Evolutionary conservation across 2,888 invertebrate species (phyloP).

Genomic region (Argyresthia goedartella): DNA sequence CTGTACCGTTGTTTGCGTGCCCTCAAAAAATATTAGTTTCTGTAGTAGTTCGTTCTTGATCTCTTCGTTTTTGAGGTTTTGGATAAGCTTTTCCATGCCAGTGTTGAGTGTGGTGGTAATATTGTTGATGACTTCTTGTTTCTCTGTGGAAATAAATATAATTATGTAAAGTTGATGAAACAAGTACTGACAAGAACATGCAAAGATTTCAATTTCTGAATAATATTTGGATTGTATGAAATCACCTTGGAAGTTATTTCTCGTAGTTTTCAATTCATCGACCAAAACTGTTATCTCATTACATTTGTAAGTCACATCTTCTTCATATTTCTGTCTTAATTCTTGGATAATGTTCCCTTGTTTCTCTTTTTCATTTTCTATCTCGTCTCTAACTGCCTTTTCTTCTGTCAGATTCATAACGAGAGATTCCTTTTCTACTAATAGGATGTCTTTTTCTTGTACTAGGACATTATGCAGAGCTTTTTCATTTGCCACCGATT

Average conservation of each 20-base stretch:
- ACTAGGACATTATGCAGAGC: constrained; percentile 1
- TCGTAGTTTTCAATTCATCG: constrained; percentile 18
- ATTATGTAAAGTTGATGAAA: neutral
- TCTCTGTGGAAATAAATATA: constrained; percentile 13
- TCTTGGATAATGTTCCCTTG: constrained; percentile 13
- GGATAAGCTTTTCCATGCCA: constrained; percentile 21
- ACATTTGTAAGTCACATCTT: constrained; percentile 16
- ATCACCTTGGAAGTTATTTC: neutral
- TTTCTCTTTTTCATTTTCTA: constrained; percentile 20
- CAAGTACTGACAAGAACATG: too few species aligned
- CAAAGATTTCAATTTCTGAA: too few species aligned
- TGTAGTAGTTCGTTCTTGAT: constrained; percentile 18
- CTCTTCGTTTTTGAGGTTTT: constrained; percentile 19
- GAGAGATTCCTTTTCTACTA: constrained; percentile 14
- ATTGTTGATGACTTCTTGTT: constrained; percentile 16
- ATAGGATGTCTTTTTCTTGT: constrained; percentile 2
- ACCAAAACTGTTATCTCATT: constrained; percentile 18
- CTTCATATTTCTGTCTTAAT: constrained; percentile 18
- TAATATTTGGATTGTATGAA: too few species aligned
- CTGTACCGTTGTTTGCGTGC: constrained; percentile 10
- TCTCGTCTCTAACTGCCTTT: constrained; percentile 21
- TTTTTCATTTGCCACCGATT: constrained; percentile 6
- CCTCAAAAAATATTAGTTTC: constrained; percentile 12
- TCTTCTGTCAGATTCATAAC: constrained; percentile 17
- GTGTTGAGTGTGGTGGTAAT: constrained; percentile 17